Base-by-base conservation (phyloP, 2,888 invertebrate species). In the Dryococelus australis region DNA sequence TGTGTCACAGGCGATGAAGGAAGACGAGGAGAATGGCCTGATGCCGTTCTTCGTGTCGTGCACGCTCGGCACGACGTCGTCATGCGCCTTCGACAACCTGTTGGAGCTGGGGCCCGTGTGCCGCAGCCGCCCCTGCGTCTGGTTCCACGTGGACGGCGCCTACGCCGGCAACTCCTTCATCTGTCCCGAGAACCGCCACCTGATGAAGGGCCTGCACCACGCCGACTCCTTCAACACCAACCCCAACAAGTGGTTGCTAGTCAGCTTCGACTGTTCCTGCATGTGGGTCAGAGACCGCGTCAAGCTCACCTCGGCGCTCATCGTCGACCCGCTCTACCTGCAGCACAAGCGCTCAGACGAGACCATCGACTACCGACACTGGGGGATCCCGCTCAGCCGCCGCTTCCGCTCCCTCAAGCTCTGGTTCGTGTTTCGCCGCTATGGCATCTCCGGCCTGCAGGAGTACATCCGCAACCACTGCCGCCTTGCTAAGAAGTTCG, bases 61-160 rank as follows among this genome's bases (percentile, higher is more conserved):
- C 0, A 97, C 97, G 0, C 93, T 98, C 16, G 98, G 98, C 0
- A 97, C 97, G 1, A 98, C 98, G 0, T 95, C 96, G 0, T 96
- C 96, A 88, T 97, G 97, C 91, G 96, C 97, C 0, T 97, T 97
- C 91, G 98, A 98, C 92, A 96, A 96, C 90, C 93, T 98, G 16
- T 93, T 94, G 0, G 97, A 97, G 92, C 94, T 98, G 87, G 96
- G 97, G 2, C 95, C 96, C 27, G 94, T 97, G 3, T 94, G 94
- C 89, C 95, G 96, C 89, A 92, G 92, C 0, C 92, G 93, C 89
- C 94, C 95, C 0, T 93, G 93, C 86, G 94, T 96, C n/a, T 98
- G 98, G 97, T 93, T 98, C 43, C 98, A 98, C 92, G 96, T 97
- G 3, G 97, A 98, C 92, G 97, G 96, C 0, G 97, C 97, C 0